These are phyloP conservation scores for Galbula dea DNA, from an alignment of 2,113 vertebrate genomes.

Conservation along the genomic window DNA sequence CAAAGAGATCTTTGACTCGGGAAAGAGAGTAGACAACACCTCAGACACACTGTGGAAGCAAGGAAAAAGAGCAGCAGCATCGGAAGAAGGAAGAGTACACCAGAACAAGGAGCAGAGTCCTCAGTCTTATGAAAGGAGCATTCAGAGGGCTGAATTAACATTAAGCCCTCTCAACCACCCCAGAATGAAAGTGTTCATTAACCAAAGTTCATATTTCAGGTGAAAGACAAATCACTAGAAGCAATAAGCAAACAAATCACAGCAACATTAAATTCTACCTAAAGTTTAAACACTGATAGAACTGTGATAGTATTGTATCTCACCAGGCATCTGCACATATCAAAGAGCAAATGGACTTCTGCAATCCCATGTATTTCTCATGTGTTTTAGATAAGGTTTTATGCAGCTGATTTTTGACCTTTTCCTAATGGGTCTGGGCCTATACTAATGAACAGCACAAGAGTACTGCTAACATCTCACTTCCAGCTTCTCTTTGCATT, in stretches of 20 bases:
- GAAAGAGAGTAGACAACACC: neutral
- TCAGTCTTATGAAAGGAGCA: neutral
- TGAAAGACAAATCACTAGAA: neutral
- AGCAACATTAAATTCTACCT: neutral
- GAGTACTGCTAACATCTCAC: neutral
- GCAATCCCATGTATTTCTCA: neutral
- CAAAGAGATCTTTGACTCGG: neutral
- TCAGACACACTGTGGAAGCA: neutral
- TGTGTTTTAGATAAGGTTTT: neutral
- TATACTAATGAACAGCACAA: neutral
- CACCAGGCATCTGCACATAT: neutral
- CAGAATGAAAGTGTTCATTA: neutral
- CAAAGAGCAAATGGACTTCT: neutral
- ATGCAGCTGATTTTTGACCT: neutral
- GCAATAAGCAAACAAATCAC: neutral
- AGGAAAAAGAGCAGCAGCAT: neutral
- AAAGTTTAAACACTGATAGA: neutral
- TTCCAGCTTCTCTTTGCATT: neutral
- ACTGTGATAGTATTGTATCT: neutral
- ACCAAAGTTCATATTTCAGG: neutral
- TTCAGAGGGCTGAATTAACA: neutral
- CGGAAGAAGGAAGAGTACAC: neutral
- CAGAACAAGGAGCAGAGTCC: neutral
- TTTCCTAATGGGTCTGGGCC: neutral
- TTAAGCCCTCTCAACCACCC: neutral